Base-by-base conservation (phyloP, 1,140 invertebrate genomes). In the Drosophila kanapiae region DNA sequence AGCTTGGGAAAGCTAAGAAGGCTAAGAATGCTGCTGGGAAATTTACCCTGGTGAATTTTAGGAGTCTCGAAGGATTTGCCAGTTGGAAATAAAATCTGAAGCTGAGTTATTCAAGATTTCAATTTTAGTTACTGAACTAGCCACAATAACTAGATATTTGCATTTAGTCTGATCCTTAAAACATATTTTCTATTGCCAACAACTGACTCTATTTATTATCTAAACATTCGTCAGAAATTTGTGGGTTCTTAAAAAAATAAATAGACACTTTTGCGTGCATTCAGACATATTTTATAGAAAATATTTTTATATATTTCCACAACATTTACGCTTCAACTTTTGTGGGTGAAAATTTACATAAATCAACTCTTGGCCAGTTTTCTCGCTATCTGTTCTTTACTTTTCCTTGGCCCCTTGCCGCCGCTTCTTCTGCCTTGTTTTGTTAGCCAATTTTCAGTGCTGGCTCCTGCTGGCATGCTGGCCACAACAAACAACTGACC, bases 401-500 rank as follows among this genome's bases (percentile, higher is more conserved):
- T 47, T 53, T 27, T 37, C 14, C 10, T 49, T 49, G 33, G 58
- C 40, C n/a, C 16, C 11, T 18, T 38, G 10, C 27, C 18, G 33
- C 40, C 23, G 18, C 56, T 13, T 11, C 31, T 42, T 40, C 43
- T 37, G 10, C 23, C 59, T 18, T 63, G 60, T 76, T 76, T 49
- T 76, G 74, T 57, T 76, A 40, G 62, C 71, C 74, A 76, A 76
- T 76, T 76, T 76, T 76, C 72, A 72, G 35, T 60, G 69, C 37
- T 59, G 69, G 69, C 69, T 72, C 42, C 69, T 72, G 69, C 31
- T 53, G n/a, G 49, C 31, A 56, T 64, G 81, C 61, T 61, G 40
- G 62, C 75, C 57, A 69, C 70, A 78, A 75, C 59, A 82, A 67
- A 65, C 63, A 86, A 78, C 84, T 88, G 77, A 88, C 77, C 84